Conservation (phyloP, 2,113 vertebrate species). For the Mionectes macconnelli region DNA sequence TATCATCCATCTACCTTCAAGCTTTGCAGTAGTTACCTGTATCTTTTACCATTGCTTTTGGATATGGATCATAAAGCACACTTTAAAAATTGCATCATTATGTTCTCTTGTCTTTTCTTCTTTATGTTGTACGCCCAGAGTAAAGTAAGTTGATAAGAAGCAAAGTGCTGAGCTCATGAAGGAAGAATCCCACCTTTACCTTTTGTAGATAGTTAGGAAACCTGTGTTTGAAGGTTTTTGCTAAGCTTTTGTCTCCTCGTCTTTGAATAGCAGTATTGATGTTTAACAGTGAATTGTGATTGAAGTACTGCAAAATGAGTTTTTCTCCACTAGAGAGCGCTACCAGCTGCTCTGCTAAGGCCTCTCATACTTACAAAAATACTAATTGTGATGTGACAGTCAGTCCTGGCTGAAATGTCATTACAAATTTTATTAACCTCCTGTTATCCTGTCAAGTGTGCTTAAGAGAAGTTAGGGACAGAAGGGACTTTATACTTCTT, state of each 20-base stretch:
- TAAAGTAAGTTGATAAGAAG: not conserved
- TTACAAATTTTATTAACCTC: not conserved
- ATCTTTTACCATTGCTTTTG: not conserved
- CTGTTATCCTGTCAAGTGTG: not conserved
- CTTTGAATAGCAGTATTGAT: not conserved
- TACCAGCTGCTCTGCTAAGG: not conserved
- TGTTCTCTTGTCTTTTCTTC: not conserved
- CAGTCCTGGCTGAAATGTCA: not conserved
- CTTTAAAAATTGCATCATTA: not conserved
- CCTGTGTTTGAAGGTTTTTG: not conserved
- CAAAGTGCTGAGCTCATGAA: not conserved
- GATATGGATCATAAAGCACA: not conserved
- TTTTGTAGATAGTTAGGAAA: not conserved
- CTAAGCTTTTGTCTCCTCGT: not conserved
- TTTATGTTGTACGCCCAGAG: fast-evolving
- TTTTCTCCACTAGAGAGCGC: not conserved
- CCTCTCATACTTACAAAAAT: not conserved
- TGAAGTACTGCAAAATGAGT: not conserved
- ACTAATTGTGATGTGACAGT: not conserved
- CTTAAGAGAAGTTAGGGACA: not conserved
- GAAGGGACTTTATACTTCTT: not conserved
- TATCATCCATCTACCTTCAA: not conserved
- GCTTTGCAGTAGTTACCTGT: not conserved
- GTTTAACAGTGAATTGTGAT: not conserved
- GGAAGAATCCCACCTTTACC: not conserved